These are phyloP conservation scores for Euthynnus affinis DNA, from an alignment of 2,797 vertebrate species.

Conservation along the genomic window DNA sequence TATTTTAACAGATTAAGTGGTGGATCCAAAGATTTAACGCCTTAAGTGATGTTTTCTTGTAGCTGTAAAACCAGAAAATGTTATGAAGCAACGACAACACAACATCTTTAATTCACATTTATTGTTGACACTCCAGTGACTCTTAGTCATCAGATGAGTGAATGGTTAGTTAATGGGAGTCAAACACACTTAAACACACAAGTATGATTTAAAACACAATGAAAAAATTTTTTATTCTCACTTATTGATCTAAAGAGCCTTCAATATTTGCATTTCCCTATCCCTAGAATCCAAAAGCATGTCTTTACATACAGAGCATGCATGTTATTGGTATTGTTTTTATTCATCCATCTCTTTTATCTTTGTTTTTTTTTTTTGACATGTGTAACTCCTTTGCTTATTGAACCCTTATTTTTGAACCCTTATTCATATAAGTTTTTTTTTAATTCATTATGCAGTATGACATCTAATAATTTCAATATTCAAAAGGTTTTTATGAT, in stretches of 20 bases:
- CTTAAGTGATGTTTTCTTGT: constrained; percentile 31
- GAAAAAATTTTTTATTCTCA: background rate
- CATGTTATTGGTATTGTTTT: background rate
- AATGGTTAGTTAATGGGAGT: background rate
- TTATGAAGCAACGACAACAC: constrained; percentile 7
- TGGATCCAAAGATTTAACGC: constrained; percentile 6
- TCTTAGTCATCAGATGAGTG: constrained; percentile 13
- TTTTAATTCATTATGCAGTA: background rate
- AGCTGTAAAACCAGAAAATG: background rate
- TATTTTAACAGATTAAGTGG: constrained; percentile 25
- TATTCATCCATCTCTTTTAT: background rate
- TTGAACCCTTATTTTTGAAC: background rate
- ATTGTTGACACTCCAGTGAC: constrained; percentile 63
- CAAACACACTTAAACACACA: background rate
- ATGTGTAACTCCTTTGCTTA: background rate
- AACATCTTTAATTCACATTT: constrained; percentile 41
- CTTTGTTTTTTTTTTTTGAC: background rate
- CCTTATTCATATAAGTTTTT: too few species aligned
- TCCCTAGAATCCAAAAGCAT: background rate
- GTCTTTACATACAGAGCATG: background rate
- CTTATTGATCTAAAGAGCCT: background rate
- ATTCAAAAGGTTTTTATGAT: background rate
- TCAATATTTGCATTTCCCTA: background rate
- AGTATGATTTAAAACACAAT: background rate
- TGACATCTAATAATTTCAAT: background rate